These are phyloP conservation scores for Eupeodes latifasciatus DNA, from an alignment of 2,888 invertebrate species.

Conservation along the genomic window DNA sequence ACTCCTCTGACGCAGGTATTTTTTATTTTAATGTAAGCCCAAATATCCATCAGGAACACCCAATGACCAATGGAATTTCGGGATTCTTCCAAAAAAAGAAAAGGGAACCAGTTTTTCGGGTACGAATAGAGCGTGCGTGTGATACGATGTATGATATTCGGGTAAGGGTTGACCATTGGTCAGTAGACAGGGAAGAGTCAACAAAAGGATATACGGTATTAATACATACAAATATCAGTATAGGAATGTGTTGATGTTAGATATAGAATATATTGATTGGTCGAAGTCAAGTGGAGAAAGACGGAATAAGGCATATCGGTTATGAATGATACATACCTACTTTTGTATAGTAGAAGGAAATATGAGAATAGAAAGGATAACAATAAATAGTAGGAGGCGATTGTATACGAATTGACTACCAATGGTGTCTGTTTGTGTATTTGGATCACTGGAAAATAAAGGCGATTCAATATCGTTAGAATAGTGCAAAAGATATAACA, in stretches of 20 bases:
- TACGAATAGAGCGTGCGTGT: constrained; percentile 70
- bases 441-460: constrained; percentile 42
- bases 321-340: neutral
- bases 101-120: constrained; percentile 71
- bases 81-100: constrained; percentile 41
- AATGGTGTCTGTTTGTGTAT: constrained; percentile 42
- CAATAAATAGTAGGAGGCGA: constrained; percentile 50
- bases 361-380: constrained; percentile 50
- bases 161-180: constrained; percentile 76
- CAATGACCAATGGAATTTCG: constrained; percentile 75
- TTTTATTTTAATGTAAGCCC: constrained; percentile 1
- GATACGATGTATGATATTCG: neutral
- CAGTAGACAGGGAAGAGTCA: constrained; percentile 62
- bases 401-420: neutral
- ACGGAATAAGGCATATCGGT: neutral
- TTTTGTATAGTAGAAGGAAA: no score
- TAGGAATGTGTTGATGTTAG: constrained; percentile 63
- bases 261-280: constrained; percentile 66
- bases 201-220: constrained; percentile 41
- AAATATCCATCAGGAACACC: constrained; percentile 32
- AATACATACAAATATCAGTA: constrained; percentile 27
- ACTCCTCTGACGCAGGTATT: neutral
- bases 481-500: no score
- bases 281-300: constrained; percentile 34
- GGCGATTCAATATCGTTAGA: neutral